These are phyloP conservation scores for Hydropsyche tenuis DNA, from an alignment of 1,140 invertebrate species.

Conservation along the genomic window DNA sequence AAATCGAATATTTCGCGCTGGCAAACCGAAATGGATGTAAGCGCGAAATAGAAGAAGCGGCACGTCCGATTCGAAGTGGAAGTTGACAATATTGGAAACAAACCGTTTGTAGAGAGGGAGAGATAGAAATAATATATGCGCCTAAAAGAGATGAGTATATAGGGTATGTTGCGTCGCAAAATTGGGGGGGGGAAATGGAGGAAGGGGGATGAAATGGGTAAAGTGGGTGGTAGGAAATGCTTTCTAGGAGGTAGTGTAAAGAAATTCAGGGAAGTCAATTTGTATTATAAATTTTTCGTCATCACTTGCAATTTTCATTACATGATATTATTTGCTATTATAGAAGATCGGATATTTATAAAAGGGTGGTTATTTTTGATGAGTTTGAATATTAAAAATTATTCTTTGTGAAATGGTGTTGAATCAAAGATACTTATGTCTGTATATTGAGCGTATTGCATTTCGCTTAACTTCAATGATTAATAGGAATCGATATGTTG, in stretches of 20 bases:
- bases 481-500: too few species aligned
- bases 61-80: background rate
- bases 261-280: background rate
- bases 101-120: conserved; percentile 24
- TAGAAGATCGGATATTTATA: too few species aligned
- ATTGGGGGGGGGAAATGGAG: background rate
- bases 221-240: background rate
- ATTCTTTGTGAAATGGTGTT: too few species aligned
- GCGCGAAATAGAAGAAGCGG: background rate
- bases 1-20: conserved; percentile 7
- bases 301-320: too few species aligned
- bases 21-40: background rate
- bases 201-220: background rate
- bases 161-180: background rate
- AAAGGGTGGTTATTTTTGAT: too few species aligned
- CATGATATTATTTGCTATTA: too few species aligned
- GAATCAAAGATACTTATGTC: too few species aligned
- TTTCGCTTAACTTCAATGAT: too few species aligned
- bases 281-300: background rate
- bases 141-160: conserved; percentile 5
- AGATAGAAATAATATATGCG: background rate
- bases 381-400: too few species aligned
- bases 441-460: too few species aligned
- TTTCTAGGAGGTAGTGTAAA: background rate
- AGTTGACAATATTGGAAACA: conserved; percentile 19